Base-by-base conservation (phyloP, 1,140 invertebrate genomes). In the Zaprionus tsacasi region DNA sequence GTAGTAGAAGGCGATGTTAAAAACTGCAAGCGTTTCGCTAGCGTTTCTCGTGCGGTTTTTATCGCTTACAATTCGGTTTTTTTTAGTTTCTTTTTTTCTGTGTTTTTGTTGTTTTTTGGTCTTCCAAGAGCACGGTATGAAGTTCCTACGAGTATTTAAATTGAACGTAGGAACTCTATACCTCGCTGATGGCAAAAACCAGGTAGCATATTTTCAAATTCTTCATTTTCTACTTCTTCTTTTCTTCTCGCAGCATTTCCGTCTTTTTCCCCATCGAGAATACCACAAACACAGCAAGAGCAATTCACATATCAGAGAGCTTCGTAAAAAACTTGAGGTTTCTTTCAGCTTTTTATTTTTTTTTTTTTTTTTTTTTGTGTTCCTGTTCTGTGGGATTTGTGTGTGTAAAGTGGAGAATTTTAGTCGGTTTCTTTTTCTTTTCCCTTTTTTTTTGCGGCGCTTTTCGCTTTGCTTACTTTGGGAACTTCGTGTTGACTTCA, bases 41-140 rank as follows among this genome's bases (percentile, higher is more conserved):
- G 72, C 67, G 72, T 65, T 59, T 33, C 25, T 35, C 30, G 27
- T 25, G 63, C 63, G 63, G 36, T 33, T 40, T 54, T 54, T 55
- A 10, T 25, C 17, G 56, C 36, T 25, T 8, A 50, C 40, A 45
- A 21, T 64, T 35, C 38, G 48, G 33, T 64, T 25, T 55, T 64
- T 36, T 54, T 54, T 11, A 12, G 6, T 21, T 73, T 67, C 15
- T 52, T 50, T 11, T 71, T 64, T 33, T 8, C 13, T 33, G 33
- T 48, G 57, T 66, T 54, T 68, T 59, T 43, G 91, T 88, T 91
- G 91, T 81, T 60, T 90, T 81, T 89, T 78, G 91, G 91, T 86
- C 81, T 91, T 93, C 90, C 89, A 92, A 92, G 91, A 92, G 91
- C 91, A 92, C 91, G 91, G 91, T 92, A 92, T 92, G 91, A 92